These are phyloP conservation scores for Sterrhoptilus dennistouni DNA, from an alignment of 2,113 vertebrate genomes.

Conservation along the genomic window DNA sequence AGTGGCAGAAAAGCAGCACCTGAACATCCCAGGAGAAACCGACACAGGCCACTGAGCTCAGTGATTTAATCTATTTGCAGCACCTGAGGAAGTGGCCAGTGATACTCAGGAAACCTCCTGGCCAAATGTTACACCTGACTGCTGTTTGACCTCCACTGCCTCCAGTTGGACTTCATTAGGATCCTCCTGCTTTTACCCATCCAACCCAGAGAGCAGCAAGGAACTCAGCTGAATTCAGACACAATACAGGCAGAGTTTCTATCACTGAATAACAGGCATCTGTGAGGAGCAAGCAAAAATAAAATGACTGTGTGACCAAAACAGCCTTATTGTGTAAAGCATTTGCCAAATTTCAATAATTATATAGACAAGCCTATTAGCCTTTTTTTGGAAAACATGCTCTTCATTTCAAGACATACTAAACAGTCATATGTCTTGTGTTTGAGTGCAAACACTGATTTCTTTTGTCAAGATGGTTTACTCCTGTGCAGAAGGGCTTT, in stretches of 20 bases:
- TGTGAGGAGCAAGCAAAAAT: background rate
- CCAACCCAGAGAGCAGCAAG: background rate
- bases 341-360: constrained; percentile 1
- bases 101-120: background rate
- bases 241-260: too few species aligned
- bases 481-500: background rate
- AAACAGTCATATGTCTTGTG: background rate
- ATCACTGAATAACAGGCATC: background rate
- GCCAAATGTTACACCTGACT: background rate
- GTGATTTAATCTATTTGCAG: background rate
- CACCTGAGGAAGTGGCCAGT: background rate
- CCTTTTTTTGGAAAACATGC: background rate
- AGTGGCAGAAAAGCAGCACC: background rate
- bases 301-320: background rate
- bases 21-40: background rate
- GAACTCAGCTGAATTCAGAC: too few species aligned
- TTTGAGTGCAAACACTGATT: constrained; percentile 1
- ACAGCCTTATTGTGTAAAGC: background rate
- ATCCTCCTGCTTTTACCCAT: background rate
- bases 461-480: constrained; percentile 12
- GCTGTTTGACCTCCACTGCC: background rate
- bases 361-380: background rate
- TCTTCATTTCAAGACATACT: background rate
- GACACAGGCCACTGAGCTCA: background rate
- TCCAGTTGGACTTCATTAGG: background rate